These are phyloP conservation scores for Archaeoteleia sp. DNA, from an alignment of 2,888 invertebrate species.

Conservation along the genomic window DNA sequence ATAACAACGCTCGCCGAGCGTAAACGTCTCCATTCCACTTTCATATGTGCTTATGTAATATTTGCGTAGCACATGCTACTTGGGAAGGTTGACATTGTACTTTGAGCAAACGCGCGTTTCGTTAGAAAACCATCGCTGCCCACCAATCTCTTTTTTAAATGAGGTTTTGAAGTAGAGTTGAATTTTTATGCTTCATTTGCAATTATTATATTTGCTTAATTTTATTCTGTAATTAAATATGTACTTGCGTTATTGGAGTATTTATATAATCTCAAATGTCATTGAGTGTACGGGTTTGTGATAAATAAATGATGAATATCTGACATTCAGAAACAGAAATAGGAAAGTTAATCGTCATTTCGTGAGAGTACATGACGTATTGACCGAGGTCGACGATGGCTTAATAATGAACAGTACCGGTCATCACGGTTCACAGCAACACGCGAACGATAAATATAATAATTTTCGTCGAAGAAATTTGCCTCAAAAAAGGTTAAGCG, in stretches of 20 bases:
- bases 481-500: slow-evolving; percentile 13
- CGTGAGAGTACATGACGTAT: slow-evolving; percentile 29
- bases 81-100: slow-evolving; percentile 47
- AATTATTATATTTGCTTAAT: no score
- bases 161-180: no score
- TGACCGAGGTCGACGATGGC: slow-evolving; percentile 22
- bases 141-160: slow-evolving; percentile 23
- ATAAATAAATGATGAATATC: slow-evolving; percentile 12
- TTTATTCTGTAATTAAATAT: no score
- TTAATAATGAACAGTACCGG: slow-evolving; percentile 34
- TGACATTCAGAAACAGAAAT: slow-evolving; percentile 25
- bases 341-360: slow-evolving; percentile 35
- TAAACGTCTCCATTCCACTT: slow-evolving; percentile 42
- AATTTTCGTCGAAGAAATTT: slow-evolving; percentile 16
- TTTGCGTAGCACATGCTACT: slow-evolving; percentile 18
- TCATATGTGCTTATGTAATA: slow-evolving; percentile 40
- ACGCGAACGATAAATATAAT: slow-evolving; percentile 22
- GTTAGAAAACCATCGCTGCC: slow-evolving; percentile 26
- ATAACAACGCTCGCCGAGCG: slow-evolving; percentile 28
- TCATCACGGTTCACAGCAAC: slow-evolving; percentile 17
- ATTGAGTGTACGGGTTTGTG: slow-evolving; percentile 5
- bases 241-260: no score
- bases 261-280: slow-evolving; percentile 23
- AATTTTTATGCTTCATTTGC: no score
- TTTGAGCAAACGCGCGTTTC: slow-evolving; percentile 25